phyloP scores from a whole-genome alignment of 2,797 vertebrate genomes.

The Ctenopoma multispine region DNA sequence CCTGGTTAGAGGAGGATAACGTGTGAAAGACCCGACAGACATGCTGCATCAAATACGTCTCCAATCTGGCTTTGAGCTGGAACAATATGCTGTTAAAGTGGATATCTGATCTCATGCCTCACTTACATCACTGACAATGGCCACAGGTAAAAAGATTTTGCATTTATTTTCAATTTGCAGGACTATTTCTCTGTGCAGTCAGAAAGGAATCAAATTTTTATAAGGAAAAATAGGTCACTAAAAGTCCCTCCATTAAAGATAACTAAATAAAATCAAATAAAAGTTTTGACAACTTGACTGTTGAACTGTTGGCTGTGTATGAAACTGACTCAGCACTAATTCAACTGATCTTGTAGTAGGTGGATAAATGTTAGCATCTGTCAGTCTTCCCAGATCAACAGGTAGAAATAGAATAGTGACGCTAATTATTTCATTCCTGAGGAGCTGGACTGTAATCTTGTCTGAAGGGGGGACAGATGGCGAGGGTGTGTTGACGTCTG shows the following conservation, averaged over 20 bases:
- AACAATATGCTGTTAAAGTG: background rate
- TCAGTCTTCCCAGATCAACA: constrained; percentile 59
- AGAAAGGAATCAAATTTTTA: background rate
- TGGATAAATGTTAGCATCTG: constrained; percentile 59
- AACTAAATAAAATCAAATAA: constrained; percentile 22
- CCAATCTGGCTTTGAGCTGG: background rate
- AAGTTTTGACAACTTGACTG: too few species aligned
- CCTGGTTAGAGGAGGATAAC: constrained; percentile 10
- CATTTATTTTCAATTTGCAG: background rate
- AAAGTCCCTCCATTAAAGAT: background rate
- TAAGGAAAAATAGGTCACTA: constrained; percentile 3
- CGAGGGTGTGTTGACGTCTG: constrained; percentile 43
- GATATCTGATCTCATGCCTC: background rate
- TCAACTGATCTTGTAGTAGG: constrained; percentile 55
- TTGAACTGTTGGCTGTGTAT: background rate
- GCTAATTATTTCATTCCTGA: constrained; percentile 70
- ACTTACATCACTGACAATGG: background rate
- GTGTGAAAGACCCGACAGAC: constrained; percentile 4
- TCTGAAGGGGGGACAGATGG: constrained; percentile 68
- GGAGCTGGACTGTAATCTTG: constrained; percentile 50
- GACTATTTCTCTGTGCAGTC: background rate
- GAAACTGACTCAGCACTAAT: constrained; percentile 35
- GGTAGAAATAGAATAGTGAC: constrained; percentile 44
- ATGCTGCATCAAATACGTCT: background rate
- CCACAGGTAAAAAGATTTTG: background rate